Conservation (phyloP, 2,113 vertebrate species). For the Phalacrocorax aristotelis region DNA sequence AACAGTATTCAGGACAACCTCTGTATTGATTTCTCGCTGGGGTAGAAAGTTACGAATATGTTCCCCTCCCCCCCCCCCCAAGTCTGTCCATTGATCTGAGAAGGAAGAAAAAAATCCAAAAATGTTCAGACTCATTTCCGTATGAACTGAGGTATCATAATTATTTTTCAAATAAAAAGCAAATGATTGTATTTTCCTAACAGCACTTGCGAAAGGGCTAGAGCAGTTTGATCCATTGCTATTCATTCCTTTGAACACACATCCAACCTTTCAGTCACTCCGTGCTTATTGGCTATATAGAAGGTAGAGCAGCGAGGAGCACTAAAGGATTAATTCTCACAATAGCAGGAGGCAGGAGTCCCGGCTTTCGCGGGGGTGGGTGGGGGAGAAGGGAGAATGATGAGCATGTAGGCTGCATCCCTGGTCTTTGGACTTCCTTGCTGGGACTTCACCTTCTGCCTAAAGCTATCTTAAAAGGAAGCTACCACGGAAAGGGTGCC, state of each 20-base stretch:
- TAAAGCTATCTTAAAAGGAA: background rate
- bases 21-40: background rate
- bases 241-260: background rate
- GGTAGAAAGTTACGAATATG: background rate
- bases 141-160: background rate
- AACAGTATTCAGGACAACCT: background rate
- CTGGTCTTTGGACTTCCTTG: background rate
- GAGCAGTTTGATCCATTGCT: background rate
- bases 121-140: background rate
- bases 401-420: background rate
- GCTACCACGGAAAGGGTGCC: background rate
- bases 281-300: background rate
- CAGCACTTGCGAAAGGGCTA: background rate
- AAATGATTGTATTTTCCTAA: background rate
- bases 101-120: background rate
- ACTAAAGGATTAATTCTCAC: constrained; percentile 52
- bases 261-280: background rate
- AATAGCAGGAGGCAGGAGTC: constrained; percentile 40
- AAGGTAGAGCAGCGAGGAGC: constrained; percentile 29
- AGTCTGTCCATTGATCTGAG: background rate
- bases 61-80: rapidly evolving
- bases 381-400: background rate
- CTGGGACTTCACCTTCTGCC: background rate
- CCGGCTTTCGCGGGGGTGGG: background rate
- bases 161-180: background rate